Evolutionary conservation across 2,113 vertebrate genomes (phyloP).

Genomic region (Alexandromys fortis): DNA sequence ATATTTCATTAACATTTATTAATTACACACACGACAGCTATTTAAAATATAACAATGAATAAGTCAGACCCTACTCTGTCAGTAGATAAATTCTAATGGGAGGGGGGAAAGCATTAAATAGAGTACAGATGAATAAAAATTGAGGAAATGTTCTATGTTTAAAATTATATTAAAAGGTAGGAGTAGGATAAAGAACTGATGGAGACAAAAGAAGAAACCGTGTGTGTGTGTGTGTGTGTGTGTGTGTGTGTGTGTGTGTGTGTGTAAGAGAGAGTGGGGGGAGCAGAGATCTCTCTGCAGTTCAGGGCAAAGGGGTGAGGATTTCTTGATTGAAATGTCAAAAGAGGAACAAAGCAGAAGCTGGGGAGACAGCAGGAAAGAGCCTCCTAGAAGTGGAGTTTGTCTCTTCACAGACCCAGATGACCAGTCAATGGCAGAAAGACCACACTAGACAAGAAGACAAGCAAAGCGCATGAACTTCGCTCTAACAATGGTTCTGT

Average conservation of each 20-base stretch:
- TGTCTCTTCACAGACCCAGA: neutral
- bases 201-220: neutral
- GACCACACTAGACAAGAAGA: neutral
- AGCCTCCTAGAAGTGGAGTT: neutral
- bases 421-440: neutral
- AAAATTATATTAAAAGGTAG: neutral
- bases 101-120: neutral
- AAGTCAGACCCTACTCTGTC: neutral
- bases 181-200: too few relatives aligned
- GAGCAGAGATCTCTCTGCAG: neutral
- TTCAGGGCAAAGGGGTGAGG: neutral
- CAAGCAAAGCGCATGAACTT: neutral
- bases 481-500: neutral
- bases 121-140: neutral
- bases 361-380: neutral
- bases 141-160: neutral
- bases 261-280: neutral
- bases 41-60: neutral
- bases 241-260: too few relatives aligned
- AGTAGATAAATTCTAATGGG: neutral
- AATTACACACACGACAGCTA: neutral
- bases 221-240: too few relatives aligned
- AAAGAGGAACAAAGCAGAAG: neutral
- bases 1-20: conserved; percentile 1
- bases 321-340: neutral